Evolutionary conservation across 2,888 invertebrate species (phyloP), one percentile per base, ranked within the genome.

Genomic region (Lagria hirta): DNA sequence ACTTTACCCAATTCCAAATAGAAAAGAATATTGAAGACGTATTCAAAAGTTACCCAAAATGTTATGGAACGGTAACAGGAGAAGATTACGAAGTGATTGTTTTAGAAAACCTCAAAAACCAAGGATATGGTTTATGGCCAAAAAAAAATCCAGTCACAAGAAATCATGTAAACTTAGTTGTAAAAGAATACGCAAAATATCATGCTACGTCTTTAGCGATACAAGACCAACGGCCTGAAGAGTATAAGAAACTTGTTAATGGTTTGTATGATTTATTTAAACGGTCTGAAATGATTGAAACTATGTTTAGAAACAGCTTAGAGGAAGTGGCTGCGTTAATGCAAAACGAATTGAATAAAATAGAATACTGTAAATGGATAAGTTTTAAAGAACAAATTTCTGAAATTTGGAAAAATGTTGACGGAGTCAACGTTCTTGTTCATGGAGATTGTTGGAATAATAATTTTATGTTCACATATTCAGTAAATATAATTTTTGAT

Each of bases 91-190:
- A 57, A 48, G 26, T 50, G 3, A 22, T 62, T 4, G 49, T 57
- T 13, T 43, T 62, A 35, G 54, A 57, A 30, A 54, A 63, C 33
- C 30, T 60, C 22, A 60, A 52, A 11, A 23, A 34, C 4, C 5
- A 34, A 1, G 57, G 57, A 2, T 63, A 51, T 36, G 33, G 26
- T 1, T 10, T 58, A 32, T 52, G 49, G 45, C 40, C 57, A 44
- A 41, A 54, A 4, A 58, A 54, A 23, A 29, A 34, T 16, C 45
- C 50, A 11, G 49, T 64, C 43, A 52, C 62, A 34, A 53, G 55
- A 10, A 48, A 55, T n/a, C 64, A 63, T 32, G 37, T 60, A 1
- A 40, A 41, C n/a, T 10, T 35, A 8, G 32, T 50, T 4, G 24
- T 43, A 3, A 15, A 34, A 21, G 14, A 10, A 15, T 50, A 43